phyloP scores from a whole-genome alignment of 2,113 vertebrate genomes.

The Ptilorrhoa leucosticta region DNA sequence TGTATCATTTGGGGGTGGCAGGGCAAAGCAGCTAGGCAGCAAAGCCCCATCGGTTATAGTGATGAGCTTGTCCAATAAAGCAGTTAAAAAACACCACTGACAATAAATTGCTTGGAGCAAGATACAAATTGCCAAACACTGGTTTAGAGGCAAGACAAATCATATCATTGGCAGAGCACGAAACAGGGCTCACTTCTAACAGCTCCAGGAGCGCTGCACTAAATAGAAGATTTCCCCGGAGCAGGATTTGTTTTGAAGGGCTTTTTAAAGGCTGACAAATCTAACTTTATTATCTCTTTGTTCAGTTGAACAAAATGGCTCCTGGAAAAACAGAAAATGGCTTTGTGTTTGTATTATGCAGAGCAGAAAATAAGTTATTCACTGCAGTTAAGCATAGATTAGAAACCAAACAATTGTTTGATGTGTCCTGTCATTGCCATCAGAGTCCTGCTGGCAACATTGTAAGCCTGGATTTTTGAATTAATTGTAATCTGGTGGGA shows the following conservation, averaged over 20 bases:
- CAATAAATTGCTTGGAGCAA: slow-evolving; percentile 40
- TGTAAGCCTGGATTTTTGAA: background rate
- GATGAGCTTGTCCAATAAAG: slow-evolving; percentile 41
- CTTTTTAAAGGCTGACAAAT: slow-evolving; percentile 45
- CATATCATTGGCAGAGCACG: background rate
- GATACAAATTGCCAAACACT: background rate
- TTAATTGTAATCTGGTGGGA: background rate
- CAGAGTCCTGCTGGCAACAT: background rate
- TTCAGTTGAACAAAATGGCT: background rate
- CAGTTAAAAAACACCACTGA: slow-evolving; percentile 13
- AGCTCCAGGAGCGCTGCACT: background rate
- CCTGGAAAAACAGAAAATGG: background rate
- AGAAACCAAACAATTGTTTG: background rate
- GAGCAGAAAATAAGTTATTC: background rate
- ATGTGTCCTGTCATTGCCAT: background rate
- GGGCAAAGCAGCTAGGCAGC: background rate
- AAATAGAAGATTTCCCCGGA: slow-evolving; percentile 3
- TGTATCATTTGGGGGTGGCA: background rate
- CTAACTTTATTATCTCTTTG: slow-evolving; percentile 37
- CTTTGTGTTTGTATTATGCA: background rate
- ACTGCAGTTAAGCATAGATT: background rate
- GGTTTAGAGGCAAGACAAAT: slow-evolving; percentile 31
- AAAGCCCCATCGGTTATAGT: slow-evolving; percentile 10
- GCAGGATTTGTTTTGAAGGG: slow-evolving; percentile 49
- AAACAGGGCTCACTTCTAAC: background rate